These are phyloP conservation scores for Maccullochella peelii DNA, from an alignment of 2,113 vertebrate species.

Conservation along the genomic window DNA sequence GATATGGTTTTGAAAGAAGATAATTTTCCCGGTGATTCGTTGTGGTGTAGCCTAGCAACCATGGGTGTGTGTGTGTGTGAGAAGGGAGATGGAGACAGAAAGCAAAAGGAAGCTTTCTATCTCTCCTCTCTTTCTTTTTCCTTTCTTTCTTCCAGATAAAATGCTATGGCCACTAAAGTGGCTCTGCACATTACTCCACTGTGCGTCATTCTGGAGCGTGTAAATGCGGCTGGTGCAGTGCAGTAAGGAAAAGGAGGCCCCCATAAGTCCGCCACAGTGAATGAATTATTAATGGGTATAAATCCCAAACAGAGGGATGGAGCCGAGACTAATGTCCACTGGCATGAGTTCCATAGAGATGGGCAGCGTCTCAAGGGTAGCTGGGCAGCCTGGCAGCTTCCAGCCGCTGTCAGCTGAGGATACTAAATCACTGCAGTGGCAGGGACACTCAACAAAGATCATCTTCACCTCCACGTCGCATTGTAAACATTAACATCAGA, in stretches of 20 bases:
- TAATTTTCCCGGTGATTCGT: constrained; percentile 72
- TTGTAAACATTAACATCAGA: constrained; percentile 46
- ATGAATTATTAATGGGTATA: constrained; percentile 80
- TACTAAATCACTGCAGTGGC: constrained; percentile 54
- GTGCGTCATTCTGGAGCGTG: constrained; percentile 61
- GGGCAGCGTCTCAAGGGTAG: constrained; percentile 69
- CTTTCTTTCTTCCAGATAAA: constrained; percentile 52
- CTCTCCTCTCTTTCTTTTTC: constrained; percentile 26
- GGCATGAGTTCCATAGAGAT: constrained; percentile 59
- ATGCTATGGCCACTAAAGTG: constrained; percentile 48
- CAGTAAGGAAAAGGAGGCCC: constrained; percentile 49
- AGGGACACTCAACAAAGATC: constrained; percentile 54
- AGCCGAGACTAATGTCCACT: constrained; percentile 76
- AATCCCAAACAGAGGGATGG: constrained; percentile 73
- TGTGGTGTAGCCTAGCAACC: constrained; percentile 73
- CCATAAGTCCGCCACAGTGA: constrained; percentile 66
- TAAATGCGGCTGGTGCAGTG: constrained; percentile 55
- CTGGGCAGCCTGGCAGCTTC: constrained; percentile 48
- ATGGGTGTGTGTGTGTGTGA: not conserved
- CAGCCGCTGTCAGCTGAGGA: constrained; percentile 56
- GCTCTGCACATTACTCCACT: constrained; percentile 41
- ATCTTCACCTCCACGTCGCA: constrained; percentile 48
- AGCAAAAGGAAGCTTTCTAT: constrained; percentile 37
- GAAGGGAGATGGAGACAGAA: constrained; percentile 25
- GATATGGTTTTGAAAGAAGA: constrained; percentile 57